These are phyloP conservation scores for Sterrhoptilus dennistouni DNA, from an alignment of 2,113 vertebrate genomes.

Conservation along the genomic window DNA sequence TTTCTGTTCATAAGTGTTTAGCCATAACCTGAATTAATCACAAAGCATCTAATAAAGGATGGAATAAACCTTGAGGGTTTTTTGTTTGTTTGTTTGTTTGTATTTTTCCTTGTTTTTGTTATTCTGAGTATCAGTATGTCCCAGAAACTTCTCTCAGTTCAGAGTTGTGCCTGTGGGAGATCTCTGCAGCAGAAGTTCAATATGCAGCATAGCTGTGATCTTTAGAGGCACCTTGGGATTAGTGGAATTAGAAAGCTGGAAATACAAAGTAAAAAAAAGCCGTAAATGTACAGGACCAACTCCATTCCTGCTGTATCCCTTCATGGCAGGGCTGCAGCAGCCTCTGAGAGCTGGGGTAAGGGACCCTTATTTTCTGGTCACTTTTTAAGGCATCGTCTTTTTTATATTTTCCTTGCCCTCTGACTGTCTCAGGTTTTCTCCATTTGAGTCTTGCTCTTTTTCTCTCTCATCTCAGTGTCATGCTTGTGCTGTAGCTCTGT, in stretches of 20 bases:
- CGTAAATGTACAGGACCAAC: background rate
- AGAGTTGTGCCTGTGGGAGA: background rate
- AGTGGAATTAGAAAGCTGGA: background rate
- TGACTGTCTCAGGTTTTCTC: background rate
- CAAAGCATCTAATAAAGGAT: background rate
- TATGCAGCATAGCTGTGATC: background rate
- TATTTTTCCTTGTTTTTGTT: background rate
- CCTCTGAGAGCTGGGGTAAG: rapidly evolving
- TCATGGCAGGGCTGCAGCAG: background rate
- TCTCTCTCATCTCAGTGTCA: background rate
- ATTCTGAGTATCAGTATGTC: background rate
- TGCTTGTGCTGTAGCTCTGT: background rate
- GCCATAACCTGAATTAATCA: background rate
- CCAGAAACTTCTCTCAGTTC: background rate
- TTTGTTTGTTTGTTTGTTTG: background rate
- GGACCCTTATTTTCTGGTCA: background rate
- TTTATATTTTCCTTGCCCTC: background rate
- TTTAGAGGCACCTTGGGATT: background rate
- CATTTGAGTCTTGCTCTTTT: background rate
- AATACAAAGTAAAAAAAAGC: background rate
- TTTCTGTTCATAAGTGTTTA: background rate
- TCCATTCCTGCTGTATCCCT: background rate
- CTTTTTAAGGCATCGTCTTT: background rate
- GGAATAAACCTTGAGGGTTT: background rate
- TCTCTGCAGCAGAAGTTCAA: background rate